Percentiles rank a stretch among this genome's conserved stretches.
phyloP scores from a whole-genome alignment of 1,140 invertebrate genomes.

The Zophobas atratus region DNA sequence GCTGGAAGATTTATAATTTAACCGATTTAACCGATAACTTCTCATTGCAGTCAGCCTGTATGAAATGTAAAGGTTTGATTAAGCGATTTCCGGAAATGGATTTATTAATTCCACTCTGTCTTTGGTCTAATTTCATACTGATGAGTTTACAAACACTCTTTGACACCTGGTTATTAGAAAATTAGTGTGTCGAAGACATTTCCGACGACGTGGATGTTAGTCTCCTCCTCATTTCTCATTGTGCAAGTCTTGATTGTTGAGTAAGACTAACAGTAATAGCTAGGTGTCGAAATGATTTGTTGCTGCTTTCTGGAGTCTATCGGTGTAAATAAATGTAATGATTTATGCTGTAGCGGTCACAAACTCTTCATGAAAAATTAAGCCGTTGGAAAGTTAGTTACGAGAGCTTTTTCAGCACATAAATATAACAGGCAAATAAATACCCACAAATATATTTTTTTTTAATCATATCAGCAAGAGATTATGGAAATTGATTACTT shows the following conservation, averaged over 20 bases:
- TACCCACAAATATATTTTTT: too few species aligned
- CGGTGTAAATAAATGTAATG: slow-evolving; percentile 45
- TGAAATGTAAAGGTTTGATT: neutral
- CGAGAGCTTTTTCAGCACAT: too few species aligned
- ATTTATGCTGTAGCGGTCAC: slow-evolving; percentile 30
- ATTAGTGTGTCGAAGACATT: slow-evolving; percentile 19
- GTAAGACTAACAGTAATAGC: slow-evolving; percentile 47
- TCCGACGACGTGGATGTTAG: slow-evolving; percentile 13
- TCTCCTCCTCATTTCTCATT: slow-evolving; percentile 28
- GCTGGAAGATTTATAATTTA: too few species aligned
- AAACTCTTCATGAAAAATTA: too few species aligned
- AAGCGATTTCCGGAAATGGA: slow-evolving; percentile 16
- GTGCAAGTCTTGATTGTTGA: slow-evolving; percentile 45
- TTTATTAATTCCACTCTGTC: slow-evolving; percentile 6
- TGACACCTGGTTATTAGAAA: slow-evolving; percentile 34
- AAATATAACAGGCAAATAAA: too few species aligned
- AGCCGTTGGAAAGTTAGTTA: too few species aligned
- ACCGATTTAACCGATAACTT: too few species aligned
- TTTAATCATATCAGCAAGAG: neutral
- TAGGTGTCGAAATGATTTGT: slow-evolving; percentile 48
- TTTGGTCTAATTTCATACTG: slow-evolving; percentile 1
- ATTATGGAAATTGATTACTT: slow-evolving; percentile 11
- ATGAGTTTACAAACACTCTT: neutral
- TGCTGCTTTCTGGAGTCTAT: slow-evolving; percentile 32
- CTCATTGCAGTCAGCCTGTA: too few species aligned